A percentile compares a stretch with the other conserved stretches of the same genome.
Evolutionary conservation across 2,888 invertebrate genomes (phyloP).

Genomic region (Exocentrus adspersus): DNA sequence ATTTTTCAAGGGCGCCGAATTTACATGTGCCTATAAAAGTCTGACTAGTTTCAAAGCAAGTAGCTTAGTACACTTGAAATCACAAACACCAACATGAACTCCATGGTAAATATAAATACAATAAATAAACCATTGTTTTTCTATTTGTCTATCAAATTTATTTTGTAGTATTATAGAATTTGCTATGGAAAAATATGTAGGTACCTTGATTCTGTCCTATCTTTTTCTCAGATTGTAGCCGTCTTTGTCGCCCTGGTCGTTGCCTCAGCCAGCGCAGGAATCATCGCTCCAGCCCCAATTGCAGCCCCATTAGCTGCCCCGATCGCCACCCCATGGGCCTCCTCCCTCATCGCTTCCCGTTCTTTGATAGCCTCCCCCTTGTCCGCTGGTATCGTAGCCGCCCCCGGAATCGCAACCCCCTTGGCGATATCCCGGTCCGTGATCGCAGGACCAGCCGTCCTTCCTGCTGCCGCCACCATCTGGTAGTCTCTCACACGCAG

Average conservation of each 20-base stretch:
- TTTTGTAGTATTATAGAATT: too few species aligned
- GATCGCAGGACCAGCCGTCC: conserved; percentile 1
- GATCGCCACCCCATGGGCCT: neutral
- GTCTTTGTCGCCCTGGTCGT: conserved; percentile 8
- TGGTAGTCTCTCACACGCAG: neutral
- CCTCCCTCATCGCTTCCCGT: conserved; percentile 8
- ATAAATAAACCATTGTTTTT: too few species aligned
- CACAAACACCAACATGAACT: conserved; percentile 11
- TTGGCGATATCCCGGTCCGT: conserved; percentile 1
- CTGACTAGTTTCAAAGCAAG: neutral
- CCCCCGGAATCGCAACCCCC: neutral
- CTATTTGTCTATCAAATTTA: too few species aligned
- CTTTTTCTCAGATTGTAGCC: neutral
- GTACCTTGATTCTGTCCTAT: neutral
- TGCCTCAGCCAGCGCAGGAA: conserved; percentile 9
- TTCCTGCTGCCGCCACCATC: neutral
- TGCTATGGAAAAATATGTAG: too few species aligned
- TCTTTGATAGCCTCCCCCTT: conserved; percentile 7
- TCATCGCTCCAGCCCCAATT: conserved; percentile 13
- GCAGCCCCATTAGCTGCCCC: conserved; percentile 1
- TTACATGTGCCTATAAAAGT: conserved; percentile 17
- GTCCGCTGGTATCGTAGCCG: conserved; percentile 8
- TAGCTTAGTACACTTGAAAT: neutral
- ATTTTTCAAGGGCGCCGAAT: conserved; percentile 20
- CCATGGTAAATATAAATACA: conserved; percentile 13